A percentile compares a stretch with the other conserved stretches of the same genome.
Evolutionary conservation across 2,888 invertebrate species (phyloP).

Genomic region (Megalurothrips usitatus): DNA sequence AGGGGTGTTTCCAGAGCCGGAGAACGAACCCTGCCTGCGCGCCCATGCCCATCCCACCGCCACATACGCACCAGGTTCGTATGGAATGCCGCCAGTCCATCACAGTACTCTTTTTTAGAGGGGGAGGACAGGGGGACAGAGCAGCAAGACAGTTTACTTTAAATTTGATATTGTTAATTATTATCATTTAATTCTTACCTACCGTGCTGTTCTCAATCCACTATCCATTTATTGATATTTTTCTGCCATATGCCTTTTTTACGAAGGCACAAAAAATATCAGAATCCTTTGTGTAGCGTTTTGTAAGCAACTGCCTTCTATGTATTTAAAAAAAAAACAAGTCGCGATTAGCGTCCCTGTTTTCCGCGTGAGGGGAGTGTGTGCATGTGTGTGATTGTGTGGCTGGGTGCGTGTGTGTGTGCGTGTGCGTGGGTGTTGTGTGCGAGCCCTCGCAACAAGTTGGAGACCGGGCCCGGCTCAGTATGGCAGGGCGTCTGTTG

Average conservation of each 20-base stretch:
- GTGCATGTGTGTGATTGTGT: constrained; percentile 2
- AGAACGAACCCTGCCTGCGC: neutral
- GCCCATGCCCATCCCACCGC: too few relatives aligned
- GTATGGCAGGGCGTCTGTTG: neutral
- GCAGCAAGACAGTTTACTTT: too few relatives aligned
- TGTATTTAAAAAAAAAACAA: neutral
- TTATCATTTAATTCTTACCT: too few relatives aligned
- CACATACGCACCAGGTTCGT: too few relatives aligned
- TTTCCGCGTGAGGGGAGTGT: neutral
- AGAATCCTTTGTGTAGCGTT: neutral
- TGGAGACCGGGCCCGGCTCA: neutral
- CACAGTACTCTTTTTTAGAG: too few relatives aligned
- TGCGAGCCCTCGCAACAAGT: neutral
- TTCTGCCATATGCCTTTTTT: neutral
- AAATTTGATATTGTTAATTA: too few relatives aligned
- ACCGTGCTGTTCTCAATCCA: too few relatives aligned
- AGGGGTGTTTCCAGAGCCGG: neutral
- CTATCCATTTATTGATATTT: too few relatives aligned
- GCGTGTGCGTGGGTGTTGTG: neutral
- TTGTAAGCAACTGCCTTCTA: neutral
- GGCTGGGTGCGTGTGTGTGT: neutral
- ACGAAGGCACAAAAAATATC: neutral
- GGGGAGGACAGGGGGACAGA: too few relatives aligned
- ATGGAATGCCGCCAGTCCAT: too few relatives aligned
- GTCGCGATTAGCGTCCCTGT: neutral